Base-by-base conservation (phyloP, 2,888 invertebrate genomes). In the Syritta pipiens region DNA sequence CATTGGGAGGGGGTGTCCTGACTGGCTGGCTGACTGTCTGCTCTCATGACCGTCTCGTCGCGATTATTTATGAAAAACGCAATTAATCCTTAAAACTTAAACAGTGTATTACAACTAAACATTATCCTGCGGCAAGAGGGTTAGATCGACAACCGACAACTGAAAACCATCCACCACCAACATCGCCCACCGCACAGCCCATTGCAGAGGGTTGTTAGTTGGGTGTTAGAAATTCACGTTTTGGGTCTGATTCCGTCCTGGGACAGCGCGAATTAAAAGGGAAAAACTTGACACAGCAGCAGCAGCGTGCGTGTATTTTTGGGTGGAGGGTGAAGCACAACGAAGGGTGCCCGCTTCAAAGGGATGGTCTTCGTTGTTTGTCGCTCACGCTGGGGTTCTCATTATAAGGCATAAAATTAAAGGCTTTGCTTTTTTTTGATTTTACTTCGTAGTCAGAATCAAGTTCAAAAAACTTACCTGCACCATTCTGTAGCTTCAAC, bases 201-300 rank as follows among this genome's bases (percentile, higher is more conserved):
- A 2, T 7, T 14, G 22, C 35, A n/a, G 24, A 12, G 28, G 10
- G 19, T n/a, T 9, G 12, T 12, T 53, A 37, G 35, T 22, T 46
- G 20, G 24, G 35, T 14, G 17, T n/a, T n/a, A 14, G 37, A 67
- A 46, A 35, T 28, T 20, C 20, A 48, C 35, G 55, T 74, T 79
- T 79, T 79, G 74, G 74, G 79, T 30, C 67, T 32, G 74, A 79
- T 79, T 79, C 74, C 79, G 74, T 74, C 74, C 35, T 57, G 74
- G 79, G 79, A 79, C 74, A 79, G 62, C 60, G 74, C 67, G 74
- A 79, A 60, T 74, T 57, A 67, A 67, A 63, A 60, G 67, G 51
- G 59, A 60, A 62, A 62, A 72, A 62, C 30, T 37, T 55, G 59
- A 69, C 49, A 60, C 40, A 24, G 46, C 19, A 30, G n/a, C n/a